Evolutionary conservation across 2,113 vertebrate species (phyloP), one percentile per base, ranked within the genome.

Genomic region (Leucopternis melanops): DNA sequence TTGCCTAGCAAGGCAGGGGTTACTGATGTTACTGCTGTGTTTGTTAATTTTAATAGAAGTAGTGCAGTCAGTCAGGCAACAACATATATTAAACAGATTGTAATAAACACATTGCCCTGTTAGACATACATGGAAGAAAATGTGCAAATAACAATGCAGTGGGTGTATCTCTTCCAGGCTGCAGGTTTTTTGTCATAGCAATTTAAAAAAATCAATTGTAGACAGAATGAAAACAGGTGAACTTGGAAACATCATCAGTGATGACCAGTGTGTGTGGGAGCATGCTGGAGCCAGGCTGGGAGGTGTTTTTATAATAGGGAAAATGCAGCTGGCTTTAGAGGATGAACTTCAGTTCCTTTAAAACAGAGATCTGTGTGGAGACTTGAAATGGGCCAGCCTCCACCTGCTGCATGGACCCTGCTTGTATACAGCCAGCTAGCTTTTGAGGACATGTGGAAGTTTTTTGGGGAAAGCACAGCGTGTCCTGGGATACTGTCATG

Each of bases 1-100:
- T 88, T 94, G 31, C 49, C 52, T 88, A 69, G 36, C 38, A 59
- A 42, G 16, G 16, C 50, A 40, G 19, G 47, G 36, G 23, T 69
- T 89, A 52, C 23, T 71, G 25, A 65, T 49, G 40, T 83, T 70
- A 36, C 79, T 63, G 47, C 75, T 70, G 32, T 58, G 66, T 83
- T 83, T 49, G 38, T 83, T 90, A 86, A 72, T 92, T 65, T 86
- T 86, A 82, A 63, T 57, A 50, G 81, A 89, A 66, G 80, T 86
- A 63, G 42, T 18, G 11, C 44, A 75, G 63, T 88, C 78, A 65
- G 70, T 70, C 23, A 23, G 80, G 82, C 55, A 93, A 70, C 75
- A 83, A 40, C 25, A 31, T 31, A 15, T 59, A 55, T 83, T 66
- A 96, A 83, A 55, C 52, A 73, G 42, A 62, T 1, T 71, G 58